phyloP scores from a whole-genome alignment of 92 coral and sea anemone species.

The Ricordea florida region DNA sequence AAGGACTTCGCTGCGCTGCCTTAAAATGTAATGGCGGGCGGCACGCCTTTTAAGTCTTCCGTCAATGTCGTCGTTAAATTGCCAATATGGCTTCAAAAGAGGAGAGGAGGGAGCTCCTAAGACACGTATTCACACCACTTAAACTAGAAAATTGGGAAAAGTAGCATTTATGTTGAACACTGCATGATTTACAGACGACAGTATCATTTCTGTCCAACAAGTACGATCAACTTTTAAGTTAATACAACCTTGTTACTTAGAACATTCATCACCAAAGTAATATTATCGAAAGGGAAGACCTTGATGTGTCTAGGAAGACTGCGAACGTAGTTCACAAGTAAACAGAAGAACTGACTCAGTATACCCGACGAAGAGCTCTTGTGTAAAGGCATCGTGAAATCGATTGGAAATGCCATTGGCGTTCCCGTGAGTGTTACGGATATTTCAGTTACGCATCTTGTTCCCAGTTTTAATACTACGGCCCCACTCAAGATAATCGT shows the following conservation, averaged over 20 bases:
- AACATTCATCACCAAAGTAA: neutral
- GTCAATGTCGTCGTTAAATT: too few species aligned
- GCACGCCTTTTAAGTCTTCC: too few species aligned
- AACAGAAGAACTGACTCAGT: conserved; percentile 32
- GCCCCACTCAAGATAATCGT: conserved; percentile 20
- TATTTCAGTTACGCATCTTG: conserved; percentile 25
- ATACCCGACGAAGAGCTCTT: conserved; percentile 1
- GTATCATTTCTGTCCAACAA: conserved; percentile 15
- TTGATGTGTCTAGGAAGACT: neutral
- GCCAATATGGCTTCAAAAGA: too few species aligned
- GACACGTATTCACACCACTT: too few species aligned
- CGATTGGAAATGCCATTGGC: conserved; percentile 34
- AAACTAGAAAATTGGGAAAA: too few species aligned
- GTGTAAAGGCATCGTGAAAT: conserved; percentile 22
- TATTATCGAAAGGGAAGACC: neutral
- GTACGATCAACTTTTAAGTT: neutral
- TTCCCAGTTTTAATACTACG: conserved; percentile 1
- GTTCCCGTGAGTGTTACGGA: neutral
- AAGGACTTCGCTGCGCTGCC: too few species aligned
- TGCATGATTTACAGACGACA: too few species aligned
- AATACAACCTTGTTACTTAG: neutral
- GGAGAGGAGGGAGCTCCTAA: too few species aligned
- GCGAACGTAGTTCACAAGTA: neutral
- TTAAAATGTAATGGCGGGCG: too few species aligned
- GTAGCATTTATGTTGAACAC: too few species aligned